Evolutionary conservation across 2,113 vertebrate genomes (phyloP).

Genomic region (Emydocephalus ijimae): DNA sequence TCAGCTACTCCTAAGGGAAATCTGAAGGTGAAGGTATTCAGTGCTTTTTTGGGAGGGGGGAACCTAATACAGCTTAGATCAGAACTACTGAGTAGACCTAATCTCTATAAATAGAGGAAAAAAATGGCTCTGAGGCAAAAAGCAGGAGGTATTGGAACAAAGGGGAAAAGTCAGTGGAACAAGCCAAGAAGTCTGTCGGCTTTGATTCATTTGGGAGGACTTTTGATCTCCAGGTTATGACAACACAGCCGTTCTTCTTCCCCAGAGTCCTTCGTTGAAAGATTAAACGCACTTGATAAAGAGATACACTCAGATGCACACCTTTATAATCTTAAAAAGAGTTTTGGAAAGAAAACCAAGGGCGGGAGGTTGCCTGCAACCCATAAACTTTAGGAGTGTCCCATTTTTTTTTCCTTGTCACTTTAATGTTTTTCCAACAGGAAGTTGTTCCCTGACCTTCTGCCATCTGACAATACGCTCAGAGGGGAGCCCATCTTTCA

Average conservation of each 20-base stretch:
- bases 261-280: not conserved
- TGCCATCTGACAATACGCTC: no score
- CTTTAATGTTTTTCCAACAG: no score
- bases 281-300: not conserved
- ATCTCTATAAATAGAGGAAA: not conserved
- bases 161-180: not conserved
- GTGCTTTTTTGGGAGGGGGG: no score
- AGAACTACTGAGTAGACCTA: not conserved
- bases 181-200: constrained; percentile 6
- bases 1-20: not conserved
- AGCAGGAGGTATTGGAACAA: not conserved
- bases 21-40: not conserved
- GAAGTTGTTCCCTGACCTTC: not conserved
- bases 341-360: not conserved
- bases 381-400: no score
- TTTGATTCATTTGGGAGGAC: not conserved
- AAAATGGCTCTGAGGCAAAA: not conserved
- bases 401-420: no score
- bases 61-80: not conserved
- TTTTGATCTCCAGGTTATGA: not conserved
- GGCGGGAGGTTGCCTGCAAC: not conserved
- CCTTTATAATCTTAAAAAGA: not conserved
- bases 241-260: not conserved
- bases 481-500: not conserved
- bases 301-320: not conserved